These are phyloP conservation scores for Diachasmimorpha longicaudata DNA, from an alignment of 1,140 invertebrate genomes.

Conservation along the genomic window DNA sequence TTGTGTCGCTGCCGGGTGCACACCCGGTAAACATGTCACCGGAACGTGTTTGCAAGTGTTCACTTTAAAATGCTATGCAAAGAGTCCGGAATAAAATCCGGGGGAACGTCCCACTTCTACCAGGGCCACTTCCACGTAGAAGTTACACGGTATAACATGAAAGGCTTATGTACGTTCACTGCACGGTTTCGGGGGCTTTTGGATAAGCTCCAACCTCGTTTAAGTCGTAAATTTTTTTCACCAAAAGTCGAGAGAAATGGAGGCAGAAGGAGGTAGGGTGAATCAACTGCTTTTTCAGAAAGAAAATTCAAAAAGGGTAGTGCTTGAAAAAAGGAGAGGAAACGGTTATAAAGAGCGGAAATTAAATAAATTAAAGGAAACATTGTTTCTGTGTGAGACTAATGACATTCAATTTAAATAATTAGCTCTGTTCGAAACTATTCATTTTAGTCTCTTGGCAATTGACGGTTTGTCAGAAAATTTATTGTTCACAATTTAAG, in stretches of 20 bases:
- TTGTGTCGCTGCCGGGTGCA: constrained; percentile 29
- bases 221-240: constrained; percentile 1
- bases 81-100: constrained; percentile 39
- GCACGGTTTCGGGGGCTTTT: not conserved
- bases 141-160: constrained; percentile 1
- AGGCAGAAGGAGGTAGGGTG: not conserved
- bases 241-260: not conserved
- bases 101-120: constrained; percentile 12
- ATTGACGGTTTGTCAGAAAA: no score
- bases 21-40: constrained; percentile 38
- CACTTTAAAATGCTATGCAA: constrained; percentile 55
- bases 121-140: not conserved
- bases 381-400: not conserved
- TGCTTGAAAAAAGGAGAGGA: not conserved
- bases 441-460: no score
- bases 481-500: no score
- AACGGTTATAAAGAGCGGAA: not conserved
- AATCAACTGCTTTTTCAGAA: not conserved
- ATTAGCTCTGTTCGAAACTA: no score
- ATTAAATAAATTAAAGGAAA: not conserved
- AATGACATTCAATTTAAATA: not conserved
- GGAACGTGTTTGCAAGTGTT: constrained; percentile 39
- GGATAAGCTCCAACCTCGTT: constrained; percentile 1
- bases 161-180: constrained; percentile 1
- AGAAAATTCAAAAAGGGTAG: not conserved